Percentiles rank a stretch among this genome's conserved stretches.
Evolutionary conservation across 2,888 invertebrate species (phyloP).

Genomic region (Perizoma flavofasciatum): DNA sequence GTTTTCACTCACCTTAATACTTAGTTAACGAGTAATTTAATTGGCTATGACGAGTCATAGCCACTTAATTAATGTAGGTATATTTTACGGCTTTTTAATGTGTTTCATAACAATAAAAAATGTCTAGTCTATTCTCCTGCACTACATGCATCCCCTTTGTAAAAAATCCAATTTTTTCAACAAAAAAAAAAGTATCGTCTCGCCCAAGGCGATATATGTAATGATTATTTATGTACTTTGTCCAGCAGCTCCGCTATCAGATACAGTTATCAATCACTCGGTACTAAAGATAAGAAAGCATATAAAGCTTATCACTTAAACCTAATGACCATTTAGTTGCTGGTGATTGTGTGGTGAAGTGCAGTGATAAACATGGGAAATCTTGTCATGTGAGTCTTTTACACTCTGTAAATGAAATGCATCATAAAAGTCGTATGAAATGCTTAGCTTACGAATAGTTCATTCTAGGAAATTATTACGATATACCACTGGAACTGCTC

Average conservation of each 20-base stretch:
- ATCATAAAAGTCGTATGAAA: neutral
- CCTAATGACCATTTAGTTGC: constrained; percentile 32
- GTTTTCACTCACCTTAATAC: too few species aligned
- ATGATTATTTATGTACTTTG: constrained; percentile 26
- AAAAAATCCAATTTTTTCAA: too few species aligned
- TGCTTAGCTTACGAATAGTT: too few species aligned
- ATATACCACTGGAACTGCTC: too few species aligned
- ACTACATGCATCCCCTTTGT: too few species aligned
- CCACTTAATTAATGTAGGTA: too few species aligned
- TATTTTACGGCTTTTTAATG: too few species aligned
- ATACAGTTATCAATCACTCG: constrained; percentile 26
- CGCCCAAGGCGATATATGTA: constrained; percentile 3
- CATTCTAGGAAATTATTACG: too few species aligned
- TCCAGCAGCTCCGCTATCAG: constrained; percentile 30
- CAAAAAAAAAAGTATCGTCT: neutral
- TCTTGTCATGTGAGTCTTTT: constrained; percentile 27
- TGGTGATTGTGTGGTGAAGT: constrained; percentile 30
- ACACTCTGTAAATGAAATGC: neutral
- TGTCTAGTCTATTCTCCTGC: too few species aligned
- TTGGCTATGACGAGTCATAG: too few species aligned
- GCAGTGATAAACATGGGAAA: constrained; percentile 31
- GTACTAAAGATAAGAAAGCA: constrained; percentile 31
- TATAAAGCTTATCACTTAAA: constrained; percentile 35
- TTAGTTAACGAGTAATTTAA: too few species aligned
- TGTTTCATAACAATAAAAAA: too few species aligned